Base-by-base conservation (phyloP, 2,888 invertebrate genomes). In the Meiosimyza decipiens region DNA sequence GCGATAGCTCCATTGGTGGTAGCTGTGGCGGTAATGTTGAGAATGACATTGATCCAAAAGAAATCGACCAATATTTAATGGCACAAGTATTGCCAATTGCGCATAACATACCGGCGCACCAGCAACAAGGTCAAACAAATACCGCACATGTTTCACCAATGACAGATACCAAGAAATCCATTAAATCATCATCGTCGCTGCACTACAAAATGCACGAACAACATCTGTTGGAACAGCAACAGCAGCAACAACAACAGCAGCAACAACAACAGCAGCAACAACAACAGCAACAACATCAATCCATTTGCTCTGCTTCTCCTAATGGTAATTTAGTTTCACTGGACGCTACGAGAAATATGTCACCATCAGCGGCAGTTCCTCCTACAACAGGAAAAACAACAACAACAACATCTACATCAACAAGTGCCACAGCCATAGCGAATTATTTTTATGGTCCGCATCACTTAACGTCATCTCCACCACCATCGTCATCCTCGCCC, bases 51-150 rank as follows among this genome's bases (percentile, higher is more conserved):
- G 84, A 85, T 82, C 83, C 85, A 51, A 87, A 87, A 80, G 87
- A 87, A 84, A 86, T 87, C 78, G 87, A 87, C 82, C 87, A 87
- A 82, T 87, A 87, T 81, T 82, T 87, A 74, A 85, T 87, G 83
- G 84, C 83, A 73, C 82, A 84, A 80, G 81, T 85, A 80, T 76
- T 86, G 79, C 80, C 85, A 76, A 79, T 84, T 77, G 76, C 82
- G 79, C 79, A 80, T 62, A 71, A 59, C 74, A 60, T 73, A 51
- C 73, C 71, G 47, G 63, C 71, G 54, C 70, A 50, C 28, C 77
- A 57, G 22, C 74, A 57, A 68, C 65, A 69, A 69, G 69, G 60
- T 62, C 69, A 69, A 3, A 11, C 33, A 33, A 18, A 15, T 49
- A 47, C 12, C 47, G 22, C 54, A 54, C 18, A 62, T 70, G 54